phyloP scores from a whole-genome alignment of 2,888 invertebrate genomes.

The Tinea pellionella region DNA sequence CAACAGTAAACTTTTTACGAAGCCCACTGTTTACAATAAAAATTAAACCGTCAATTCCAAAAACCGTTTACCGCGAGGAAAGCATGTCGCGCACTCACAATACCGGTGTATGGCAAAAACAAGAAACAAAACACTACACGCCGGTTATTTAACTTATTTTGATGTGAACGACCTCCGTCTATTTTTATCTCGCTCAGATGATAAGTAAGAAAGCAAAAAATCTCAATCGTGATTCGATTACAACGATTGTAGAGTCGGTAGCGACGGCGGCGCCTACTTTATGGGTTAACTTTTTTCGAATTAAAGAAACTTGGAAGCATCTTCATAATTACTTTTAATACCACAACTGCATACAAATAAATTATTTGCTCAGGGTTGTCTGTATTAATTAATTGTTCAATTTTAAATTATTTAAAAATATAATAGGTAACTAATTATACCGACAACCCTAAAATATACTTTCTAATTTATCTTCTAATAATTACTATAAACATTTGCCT shows the following conservation, averaged over 20 bases:
- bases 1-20: neutral
- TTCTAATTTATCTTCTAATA: too few species aligned
- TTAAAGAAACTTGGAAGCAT: neutral
- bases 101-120: constrained; percentile 9
- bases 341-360: neutral
- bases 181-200: constrained; percentile 29
- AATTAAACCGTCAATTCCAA: constrained; percentile 13
- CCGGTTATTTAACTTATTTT: constrained; percentile 16
- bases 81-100: constrained; percentile 17
- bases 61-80: constrained; percentile 25
- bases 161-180: constrained; percentile 39
- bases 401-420: too few species aligned
- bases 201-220: constrained; percentile 26
- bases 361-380: constrained; percentile 3
- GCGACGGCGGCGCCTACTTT: constrained; percentile 23
- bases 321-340: neutral
- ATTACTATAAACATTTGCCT: too few species aligned
- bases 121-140: constrained; percentile 24
- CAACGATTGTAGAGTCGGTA: constrained; percentile 33
- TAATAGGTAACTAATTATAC: too few species aligned
- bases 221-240: constrained; percentile 39
- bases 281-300: neutral
- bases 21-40: constrained; percentile 1
- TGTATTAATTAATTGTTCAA: neutral
- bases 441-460: too few species aligned